Percentiles rank a stretch among this genome's conserved stretches.
Evolutionary conservation across 2,888 invertebrate species (phyloP).

Genomic region (Apamea sordens): DNA sequence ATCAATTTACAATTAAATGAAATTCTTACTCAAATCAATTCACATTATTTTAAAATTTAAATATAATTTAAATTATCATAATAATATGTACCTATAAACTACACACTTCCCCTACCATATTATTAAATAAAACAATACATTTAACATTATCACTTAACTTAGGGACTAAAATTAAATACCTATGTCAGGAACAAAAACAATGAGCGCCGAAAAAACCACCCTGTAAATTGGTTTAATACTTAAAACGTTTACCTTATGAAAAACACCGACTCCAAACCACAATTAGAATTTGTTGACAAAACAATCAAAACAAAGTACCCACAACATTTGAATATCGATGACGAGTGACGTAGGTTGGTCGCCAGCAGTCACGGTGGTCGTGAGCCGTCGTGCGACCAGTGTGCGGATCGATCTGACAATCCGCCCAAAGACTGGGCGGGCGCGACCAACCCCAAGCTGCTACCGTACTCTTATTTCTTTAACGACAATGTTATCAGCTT

Average conservation of each 20-base stretch:
- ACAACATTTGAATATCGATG: conserved; percentile 65
- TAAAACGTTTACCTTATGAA: background rate
- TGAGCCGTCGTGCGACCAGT: conserved; percentile 62
- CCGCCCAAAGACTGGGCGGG: conserved; percentile 71
- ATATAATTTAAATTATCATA: too few species aligned
- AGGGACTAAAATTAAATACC: background rate
- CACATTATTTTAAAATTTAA: too few species aligned
- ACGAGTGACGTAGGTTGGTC: conserved; percentile 59
- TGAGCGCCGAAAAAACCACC: background rate
- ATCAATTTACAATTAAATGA: too few species aligned
- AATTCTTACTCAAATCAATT: too few species aligned
- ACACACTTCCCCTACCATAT: too few species aligned
- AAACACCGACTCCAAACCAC: conserved; percentile 1
- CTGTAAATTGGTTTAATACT: background rate
- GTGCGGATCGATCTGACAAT: conserved; percentile 65
- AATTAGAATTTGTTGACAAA: conserved; percentile 57
- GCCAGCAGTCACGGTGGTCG: conserved; percentile 31
- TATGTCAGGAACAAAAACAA: background rate
- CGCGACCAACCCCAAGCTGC: conserved; percentile 64
- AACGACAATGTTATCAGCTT: conserved; percentile 67
- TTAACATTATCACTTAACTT: too few species aligned
- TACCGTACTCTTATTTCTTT: conserved; percentile 70
- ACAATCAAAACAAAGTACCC: conserved; percentile 62
- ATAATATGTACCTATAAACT: too few species aligned
- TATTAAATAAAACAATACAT: too few species aligned